Conservation (phyloP, 2,113 vertebrate species). For the Ailuropoda melanoleuca region DNA sequence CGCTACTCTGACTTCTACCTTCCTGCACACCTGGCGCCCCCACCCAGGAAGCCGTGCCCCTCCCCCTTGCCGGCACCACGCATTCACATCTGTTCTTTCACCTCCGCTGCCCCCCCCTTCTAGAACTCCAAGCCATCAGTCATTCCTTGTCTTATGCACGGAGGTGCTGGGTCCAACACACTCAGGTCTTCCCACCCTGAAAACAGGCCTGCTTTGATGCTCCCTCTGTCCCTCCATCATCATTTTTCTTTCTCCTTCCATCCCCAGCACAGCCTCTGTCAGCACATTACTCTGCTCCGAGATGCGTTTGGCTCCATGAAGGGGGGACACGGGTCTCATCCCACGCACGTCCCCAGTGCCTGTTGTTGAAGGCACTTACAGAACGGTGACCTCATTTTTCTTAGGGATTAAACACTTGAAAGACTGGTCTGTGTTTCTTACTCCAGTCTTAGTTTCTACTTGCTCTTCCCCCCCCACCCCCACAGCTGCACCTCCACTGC, state of each 20-base stretch:
- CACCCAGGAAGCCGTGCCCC: neutral
- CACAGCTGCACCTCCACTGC: neutral
- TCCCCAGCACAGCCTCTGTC: neutral
- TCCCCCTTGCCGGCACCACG: neutral
- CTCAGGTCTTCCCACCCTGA: neutral
- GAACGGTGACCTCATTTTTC: neutral
- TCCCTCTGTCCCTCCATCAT: accelerated
- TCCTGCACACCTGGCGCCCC: accelerated
- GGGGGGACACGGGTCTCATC: accelerated
- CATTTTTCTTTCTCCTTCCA: neutral
- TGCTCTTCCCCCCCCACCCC: neutral
- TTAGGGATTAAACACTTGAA: neutral
- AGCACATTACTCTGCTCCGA: accelerated
- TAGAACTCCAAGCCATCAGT: neutral
- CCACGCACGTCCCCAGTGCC: neutral
- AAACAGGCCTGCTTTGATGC: neutral
- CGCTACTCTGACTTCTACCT: neutral
- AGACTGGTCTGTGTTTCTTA: neutral
- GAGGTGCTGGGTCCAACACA: neutral
- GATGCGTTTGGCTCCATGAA: neutral
- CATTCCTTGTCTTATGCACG: neutral
- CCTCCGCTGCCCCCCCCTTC: neutral
- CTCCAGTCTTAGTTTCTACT: neutral
- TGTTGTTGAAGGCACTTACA: neutral
- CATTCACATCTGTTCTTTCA: neutral